These are phyloP conservation scores for Scolopax mira DNA, from an alignment of 2,113 vertebrate species.

Conservation along the genomic window DNA sequence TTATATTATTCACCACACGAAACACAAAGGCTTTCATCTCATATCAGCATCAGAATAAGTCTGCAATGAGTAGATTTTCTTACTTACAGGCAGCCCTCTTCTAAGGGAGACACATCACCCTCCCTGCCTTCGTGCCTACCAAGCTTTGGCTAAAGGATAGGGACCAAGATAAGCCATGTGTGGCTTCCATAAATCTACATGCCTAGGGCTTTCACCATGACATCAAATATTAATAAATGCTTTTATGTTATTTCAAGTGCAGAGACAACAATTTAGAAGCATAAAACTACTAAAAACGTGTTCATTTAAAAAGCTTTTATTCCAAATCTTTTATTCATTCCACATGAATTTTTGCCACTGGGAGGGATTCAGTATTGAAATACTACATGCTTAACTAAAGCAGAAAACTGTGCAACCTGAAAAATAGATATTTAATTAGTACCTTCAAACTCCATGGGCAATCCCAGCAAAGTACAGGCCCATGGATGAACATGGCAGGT, in stretches of 20 bases:
- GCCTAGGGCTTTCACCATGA: background rate
- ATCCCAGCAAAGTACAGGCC: background rate
- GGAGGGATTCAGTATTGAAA: background rate
- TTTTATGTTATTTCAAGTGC: conserved; percentile 69
- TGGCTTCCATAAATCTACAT: background rate
- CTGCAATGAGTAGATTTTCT: background rate
- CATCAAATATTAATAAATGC: conserved; percentile 76
- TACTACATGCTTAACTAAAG: background rate
- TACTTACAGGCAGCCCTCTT: background rate
- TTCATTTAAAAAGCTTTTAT: background rate
- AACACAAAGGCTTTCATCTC: background rate
- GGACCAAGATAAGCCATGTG: background rate
- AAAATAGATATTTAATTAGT: background rate
- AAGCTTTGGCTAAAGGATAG: background rate
- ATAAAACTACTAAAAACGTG: conserved; percentile 15
- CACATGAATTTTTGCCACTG: background rate
- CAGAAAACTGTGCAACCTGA: background rate
- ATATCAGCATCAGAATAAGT: background rate
- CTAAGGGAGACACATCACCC: background rate
- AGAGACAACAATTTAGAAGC: conserved; percentile 56
- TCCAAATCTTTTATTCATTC: background rate
- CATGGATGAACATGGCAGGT: background rate
- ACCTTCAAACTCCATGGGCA: background rate
- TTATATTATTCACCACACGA: background rate
- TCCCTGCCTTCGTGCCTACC: background rate